Conservation (phyloP, 2,797 vertebrate genomes). For the Delichon dasypus region DNA sequence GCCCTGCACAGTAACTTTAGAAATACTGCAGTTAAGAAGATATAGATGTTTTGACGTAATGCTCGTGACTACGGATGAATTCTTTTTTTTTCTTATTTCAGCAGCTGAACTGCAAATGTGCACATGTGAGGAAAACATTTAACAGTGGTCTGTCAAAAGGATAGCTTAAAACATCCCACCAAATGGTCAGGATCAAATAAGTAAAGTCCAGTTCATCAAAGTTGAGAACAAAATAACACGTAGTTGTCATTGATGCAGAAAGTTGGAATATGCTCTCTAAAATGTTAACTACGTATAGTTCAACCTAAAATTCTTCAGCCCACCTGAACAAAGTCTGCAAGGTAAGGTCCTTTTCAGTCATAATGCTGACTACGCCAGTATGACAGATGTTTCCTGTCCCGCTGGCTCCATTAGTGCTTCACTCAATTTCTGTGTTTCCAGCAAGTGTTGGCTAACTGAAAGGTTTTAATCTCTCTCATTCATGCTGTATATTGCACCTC, state of each 20-base stretch:
- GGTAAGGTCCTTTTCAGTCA: neutral
- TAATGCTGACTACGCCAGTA: neutral
- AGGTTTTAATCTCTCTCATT: neutral
- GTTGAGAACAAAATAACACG: neutral
- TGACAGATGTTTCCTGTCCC: conserved; percentile 10
- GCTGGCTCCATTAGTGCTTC: neutral
- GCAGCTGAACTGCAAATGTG: neutral
- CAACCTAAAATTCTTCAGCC: neutral
- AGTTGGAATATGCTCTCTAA: neutral
- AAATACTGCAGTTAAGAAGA: neutral
- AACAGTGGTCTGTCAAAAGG: neutral
- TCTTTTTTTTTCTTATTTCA: neutral
- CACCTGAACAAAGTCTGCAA: neutral
- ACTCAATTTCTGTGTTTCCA: neutral
- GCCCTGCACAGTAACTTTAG: neutral
- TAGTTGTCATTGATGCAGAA: neutral
- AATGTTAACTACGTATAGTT: neutral
- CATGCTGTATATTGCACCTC: neutral
- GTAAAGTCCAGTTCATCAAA: neutral
- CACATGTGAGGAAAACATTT: neutral
- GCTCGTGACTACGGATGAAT: neutral
- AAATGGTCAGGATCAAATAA: neutral
- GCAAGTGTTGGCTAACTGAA: neutral
- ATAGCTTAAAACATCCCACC: neutral
- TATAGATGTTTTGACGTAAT: neutral